Evolutionary conservation across 35 echinoderm and acorn worm species (phyloP).

Genomic region (Ptychodera flava): DNA sequence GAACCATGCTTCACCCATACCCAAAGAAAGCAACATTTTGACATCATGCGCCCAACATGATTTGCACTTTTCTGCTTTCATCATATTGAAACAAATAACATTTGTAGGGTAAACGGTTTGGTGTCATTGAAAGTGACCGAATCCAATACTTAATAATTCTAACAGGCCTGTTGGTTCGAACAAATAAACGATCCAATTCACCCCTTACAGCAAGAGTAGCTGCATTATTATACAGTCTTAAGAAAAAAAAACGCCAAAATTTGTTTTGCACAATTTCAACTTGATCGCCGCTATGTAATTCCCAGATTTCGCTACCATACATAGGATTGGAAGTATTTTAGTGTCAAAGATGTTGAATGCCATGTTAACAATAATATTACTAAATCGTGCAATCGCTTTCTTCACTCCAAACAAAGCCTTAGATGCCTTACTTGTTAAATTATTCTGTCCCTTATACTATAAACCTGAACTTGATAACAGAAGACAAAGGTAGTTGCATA

Average conservation of each 20-base stretch:
- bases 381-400: no score
- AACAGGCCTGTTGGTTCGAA: background rate
- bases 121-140: background rate
- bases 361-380: background rate
- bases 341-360: conserved; percentile 3
- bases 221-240: background rate
- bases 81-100: no score
- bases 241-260: conserved; percentile 1
- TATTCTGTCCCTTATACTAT: background rate
- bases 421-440: background rate
- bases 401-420: background rate
- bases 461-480: background rate
- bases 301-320: background rate
- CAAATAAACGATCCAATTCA: background rate
- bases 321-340: conserved; percentile 11
- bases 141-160: conserved; percentile 6
- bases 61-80: no score
- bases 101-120: background rate
- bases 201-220: background rate
- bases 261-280: background rate
- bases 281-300: background rate
- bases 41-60: no score
- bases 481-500: background rate
- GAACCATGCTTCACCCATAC: no score
- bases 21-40: no score